Conservation (phyloP, 2,113 vertebrate species). For the Pseudorectes ferrugineus region DNA sequence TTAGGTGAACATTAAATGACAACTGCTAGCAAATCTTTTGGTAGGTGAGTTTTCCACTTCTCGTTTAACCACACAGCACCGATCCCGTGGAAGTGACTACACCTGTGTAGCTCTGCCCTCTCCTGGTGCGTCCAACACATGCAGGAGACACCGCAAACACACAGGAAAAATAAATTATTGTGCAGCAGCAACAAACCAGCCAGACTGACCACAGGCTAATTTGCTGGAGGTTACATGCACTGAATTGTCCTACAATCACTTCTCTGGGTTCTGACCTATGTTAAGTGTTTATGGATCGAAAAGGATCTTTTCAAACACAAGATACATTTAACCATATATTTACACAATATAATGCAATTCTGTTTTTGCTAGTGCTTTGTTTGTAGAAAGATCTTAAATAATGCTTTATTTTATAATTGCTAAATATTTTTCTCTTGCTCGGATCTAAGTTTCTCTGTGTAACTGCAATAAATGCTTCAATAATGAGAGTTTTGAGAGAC, state of each 20-base stretch:
- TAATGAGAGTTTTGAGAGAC: neutral
- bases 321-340: accelerated
- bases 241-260: neutral
- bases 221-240: neutral
- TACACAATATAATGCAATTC: neutral
- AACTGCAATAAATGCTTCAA: neutral
- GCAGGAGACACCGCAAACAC: accelerated
- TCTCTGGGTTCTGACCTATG: neutral
- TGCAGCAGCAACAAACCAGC: neutral
- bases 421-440: neutral
- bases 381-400: neutral
- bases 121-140: neutral
- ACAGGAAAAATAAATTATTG: accelerated
- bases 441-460: neutral
- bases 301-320: neutral
- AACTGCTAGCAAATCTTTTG: neutral
- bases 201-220: neutral
- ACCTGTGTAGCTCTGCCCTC: slow-evolving; percentile 35
- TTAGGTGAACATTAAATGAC: no score
- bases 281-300: neutral
- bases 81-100: accelerated
- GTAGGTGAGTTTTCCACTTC: neutral
- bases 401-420: neutral
- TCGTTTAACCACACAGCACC: accelerated
- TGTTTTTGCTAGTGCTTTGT: neutral